These are phyloP conservation scores for Salvator merianae DNA, from an alignment of 2,113 vertebrate genomes.

Conservation along the genomic window DNA sequence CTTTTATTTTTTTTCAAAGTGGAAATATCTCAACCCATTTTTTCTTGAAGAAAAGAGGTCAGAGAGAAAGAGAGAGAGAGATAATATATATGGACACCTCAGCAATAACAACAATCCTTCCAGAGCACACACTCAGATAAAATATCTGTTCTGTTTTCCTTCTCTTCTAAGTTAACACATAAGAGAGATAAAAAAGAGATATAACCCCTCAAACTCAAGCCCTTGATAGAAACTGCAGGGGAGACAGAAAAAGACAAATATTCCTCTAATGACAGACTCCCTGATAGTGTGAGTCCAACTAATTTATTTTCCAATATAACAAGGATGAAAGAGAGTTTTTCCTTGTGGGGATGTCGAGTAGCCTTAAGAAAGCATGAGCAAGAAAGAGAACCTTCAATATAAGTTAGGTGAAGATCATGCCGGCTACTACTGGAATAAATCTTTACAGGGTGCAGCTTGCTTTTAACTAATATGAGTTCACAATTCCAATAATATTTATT, in stretches of 20 bases:
- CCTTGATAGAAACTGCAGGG: slow-evolving; percentile 31
- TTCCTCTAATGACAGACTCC: slow-evolving; percentile 23
- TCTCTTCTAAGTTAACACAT: slow-evolving; percentile 32
- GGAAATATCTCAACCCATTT: slow-evolving; percentile 6
- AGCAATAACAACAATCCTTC: slow-evolving; percentile 18
- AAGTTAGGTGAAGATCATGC: neutral
- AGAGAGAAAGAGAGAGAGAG: neutral
- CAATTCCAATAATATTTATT: too few relatives aligned
- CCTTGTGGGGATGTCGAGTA: neutral
- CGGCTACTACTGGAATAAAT: neutral
- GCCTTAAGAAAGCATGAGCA: neutral
- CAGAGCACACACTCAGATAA: slow-evolving; percentile 11
- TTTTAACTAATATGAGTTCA: too few relatives aligned
- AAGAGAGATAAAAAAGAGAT: slow-evolving; percentile 28
- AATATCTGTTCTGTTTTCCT: slow-evolving; percentile 21
- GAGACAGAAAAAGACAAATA: slow-evolving; percentile 28
- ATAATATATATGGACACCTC: slow-evolving; percentile 12
- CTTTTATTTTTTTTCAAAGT: neutral
- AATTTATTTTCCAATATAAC: slow-evolving; percentile 40
- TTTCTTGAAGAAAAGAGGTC: slow-evolving; percentile 15
- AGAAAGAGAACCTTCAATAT: neutral
- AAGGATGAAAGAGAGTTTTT: slow-evolving; percentile 23
- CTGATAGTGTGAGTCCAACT: slow-evolving; percentile 26
- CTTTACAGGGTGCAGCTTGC: neutral
- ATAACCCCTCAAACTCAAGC: slow-evolving; percentile 13